Evolutionary conservation across 2,797 vertebrate species (phyloP).

Genomic region (Rhinichthys osculus): DNA sequence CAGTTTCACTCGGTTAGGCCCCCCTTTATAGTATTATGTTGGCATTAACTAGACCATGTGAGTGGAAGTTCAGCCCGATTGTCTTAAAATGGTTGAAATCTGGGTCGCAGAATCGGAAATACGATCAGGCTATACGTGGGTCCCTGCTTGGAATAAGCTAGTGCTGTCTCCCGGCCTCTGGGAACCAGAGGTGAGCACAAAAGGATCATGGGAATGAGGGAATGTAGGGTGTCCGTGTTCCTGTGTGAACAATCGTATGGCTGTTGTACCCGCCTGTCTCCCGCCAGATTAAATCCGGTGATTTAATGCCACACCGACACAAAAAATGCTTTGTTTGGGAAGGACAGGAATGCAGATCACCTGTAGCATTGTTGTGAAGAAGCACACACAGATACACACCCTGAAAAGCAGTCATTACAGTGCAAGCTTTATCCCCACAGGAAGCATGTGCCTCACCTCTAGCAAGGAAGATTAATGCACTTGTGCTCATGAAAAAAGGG

Average conservation of each 20-base stretch:
- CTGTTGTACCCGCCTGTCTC: constrained; percentile 66
- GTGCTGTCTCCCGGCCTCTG: background rate
- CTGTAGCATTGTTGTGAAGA: constrained; percentile 57
- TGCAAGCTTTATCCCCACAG: constrained; percentile 3
- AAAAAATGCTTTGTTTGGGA: constrained; percentile 71
- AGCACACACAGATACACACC: constrained; percentile 9
- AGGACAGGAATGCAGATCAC: constrained; percentile 72
- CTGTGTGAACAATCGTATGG: constrained; percentile 55
- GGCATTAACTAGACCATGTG: constrained; percentile 23
- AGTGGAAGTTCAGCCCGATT: constrained; percentile 11
- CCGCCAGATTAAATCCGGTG: constrained; percentile 64
- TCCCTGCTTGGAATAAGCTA: background rate
- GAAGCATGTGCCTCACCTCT: constrained; percentile 2
- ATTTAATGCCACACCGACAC: constrained; percentile 70
- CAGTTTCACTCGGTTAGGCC: background rate
- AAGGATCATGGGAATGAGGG: constrained; percentile 58
- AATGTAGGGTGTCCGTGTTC: constrained; percentile 43
- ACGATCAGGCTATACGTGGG: constrained; percentile 10
- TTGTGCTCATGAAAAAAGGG: background rate
- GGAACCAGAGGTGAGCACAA: constrained; percentile 32
- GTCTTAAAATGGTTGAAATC: constrained; percentile 19
- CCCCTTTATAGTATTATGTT: background rate
- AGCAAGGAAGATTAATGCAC: background rate
- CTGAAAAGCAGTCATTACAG: constrained; percentile 13
- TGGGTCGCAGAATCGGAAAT: constrained; percentile 26